phyloP scores from a whole-genome alignment of 2,888 invertebrate genomes.

The Yponomeuta plumbellus region DNA sequence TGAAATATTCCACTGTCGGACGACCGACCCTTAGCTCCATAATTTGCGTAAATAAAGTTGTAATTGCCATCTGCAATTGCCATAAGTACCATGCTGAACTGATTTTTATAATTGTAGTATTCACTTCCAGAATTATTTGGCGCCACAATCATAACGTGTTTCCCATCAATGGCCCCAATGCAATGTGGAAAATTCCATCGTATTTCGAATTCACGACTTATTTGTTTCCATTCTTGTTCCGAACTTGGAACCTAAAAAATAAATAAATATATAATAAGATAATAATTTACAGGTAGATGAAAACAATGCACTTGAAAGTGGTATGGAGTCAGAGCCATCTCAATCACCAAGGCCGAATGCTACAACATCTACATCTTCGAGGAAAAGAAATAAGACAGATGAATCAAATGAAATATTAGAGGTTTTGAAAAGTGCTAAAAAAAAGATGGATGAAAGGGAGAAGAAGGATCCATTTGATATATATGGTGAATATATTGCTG shows the following conservation, averaged over 20 bases:
- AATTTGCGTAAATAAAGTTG: conserved; percentile 29
- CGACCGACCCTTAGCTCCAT: conserved; percentile 29
- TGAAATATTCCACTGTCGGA: conserved; percentile 33
- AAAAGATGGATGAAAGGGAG: conserved; percentile 25
- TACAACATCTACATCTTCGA: conserved; percentile 27
- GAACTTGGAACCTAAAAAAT: conserved; percentile 28
- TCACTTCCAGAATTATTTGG: conserved; percentile 30
- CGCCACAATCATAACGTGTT: conserved; percentile 26
- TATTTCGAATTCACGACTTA: conserved; percentile 25
- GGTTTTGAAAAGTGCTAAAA: conserved; percentile 28
- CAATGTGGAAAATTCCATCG: conserved; percentile 31
- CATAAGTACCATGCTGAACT: conserved; percentile 29
- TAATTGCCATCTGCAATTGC: conserved; percentile 29
- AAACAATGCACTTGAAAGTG: no score
- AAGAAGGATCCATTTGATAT: conserved; percentile 24
- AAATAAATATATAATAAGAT: conserved; percentile 18
- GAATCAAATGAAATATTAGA: conserved; percentile 24
- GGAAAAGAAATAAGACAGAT: conserved; percentile 19
- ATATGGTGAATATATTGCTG: conserved; percentile 30
- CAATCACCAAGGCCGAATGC: conserved; percentile 27
- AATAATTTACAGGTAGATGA: not conserved
- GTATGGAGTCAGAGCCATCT: conserved; percentile 25
- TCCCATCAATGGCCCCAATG: conserved; percentile 24
- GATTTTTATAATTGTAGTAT: conserved; percentile 28
- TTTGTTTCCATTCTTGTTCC: conserved; percentile 25